Evolutionary conservation across 2,113 vertebrate genomes (phyloP).

Genomic region (pig (Sus scrofa)): T2T-Sscrofa CM000820.6:123850501-123851000

Average conservation of each 20-base stretch:
- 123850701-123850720: background rate
- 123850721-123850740: background rate
- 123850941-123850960: constrained; percentile 81
- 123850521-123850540: too few species aligned
- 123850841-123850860: background rate
- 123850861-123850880: constrained; percentile 7
- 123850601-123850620: background rate
- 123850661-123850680: background rate
- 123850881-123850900: constrained; percentile 76
- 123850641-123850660: background rate
- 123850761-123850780: background rate
- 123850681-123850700: background rate
- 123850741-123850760: background rate
- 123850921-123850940: constrained; percentile 62
- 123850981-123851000: constrained; percentile 24
- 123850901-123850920: constrained; percentile 73
- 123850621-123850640: background rate
- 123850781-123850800: background rate
- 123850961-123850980: constrained; percentile 75
- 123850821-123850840: constrained; percentile 57
- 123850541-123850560: too few species aligned
- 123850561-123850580: background rate
- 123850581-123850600: background rate
- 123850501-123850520: too few species aligned
- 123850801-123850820: constrained; percentile 69